A percentile compares a stretch with the other conserved stretches of the same genome.
phyloP scores from a whole-genome alignment of 2,113 vertebrate species.

The Willisornis vidua region DNA sequence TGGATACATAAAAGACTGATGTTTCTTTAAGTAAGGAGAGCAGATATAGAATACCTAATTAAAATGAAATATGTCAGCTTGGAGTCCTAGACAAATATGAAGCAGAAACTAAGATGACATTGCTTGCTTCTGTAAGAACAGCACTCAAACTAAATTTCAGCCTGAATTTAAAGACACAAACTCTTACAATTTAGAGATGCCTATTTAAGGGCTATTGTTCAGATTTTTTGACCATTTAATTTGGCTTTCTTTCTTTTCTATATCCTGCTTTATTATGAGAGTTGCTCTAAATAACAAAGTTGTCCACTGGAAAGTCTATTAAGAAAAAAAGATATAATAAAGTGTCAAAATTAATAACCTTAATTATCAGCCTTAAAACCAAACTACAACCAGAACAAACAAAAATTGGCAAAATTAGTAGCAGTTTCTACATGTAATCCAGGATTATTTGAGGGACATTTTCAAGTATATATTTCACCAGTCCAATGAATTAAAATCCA shows the following conservation, averaged over 20 bases:
- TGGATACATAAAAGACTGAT: not conserved
- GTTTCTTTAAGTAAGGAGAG: constrained; percentile 22
- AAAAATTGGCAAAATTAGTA: not conserved
- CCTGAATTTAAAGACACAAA: constrained; percentile 2
- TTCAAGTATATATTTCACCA: not conserved
- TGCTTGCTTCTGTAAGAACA: not conserved
- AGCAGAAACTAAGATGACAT: constrained; percentile 45
- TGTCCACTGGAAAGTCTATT: not conserved
- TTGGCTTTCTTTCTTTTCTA: not conserved
- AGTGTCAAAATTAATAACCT: not conserved
- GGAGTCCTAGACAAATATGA: constrained; percentile 17
- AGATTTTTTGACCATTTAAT: not conserved
- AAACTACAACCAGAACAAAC: not conserved
- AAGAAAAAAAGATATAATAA: not conserved
- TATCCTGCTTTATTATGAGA: not conserved
- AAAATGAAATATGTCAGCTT: constrained; percentile 46
- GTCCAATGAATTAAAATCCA: not conserved
- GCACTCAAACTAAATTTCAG: constrained; percentile 3
- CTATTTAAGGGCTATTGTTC: not conserved
- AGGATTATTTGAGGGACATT: not conserved
- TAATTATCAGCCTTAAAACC: not conserved
- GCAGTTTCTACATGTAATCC: not conserved
- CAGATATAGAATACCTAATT: constrained; percentile 32
- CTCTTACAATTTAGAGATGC: not conserved
- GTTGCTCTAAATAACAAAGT: not conserved